Percentiles rank a stretch among this genome's conserved stretches.
Evolutionary conservation across 2,797 vertebrate species (phyloP).

Genomic region (Miichthys miiuy): DNA sequence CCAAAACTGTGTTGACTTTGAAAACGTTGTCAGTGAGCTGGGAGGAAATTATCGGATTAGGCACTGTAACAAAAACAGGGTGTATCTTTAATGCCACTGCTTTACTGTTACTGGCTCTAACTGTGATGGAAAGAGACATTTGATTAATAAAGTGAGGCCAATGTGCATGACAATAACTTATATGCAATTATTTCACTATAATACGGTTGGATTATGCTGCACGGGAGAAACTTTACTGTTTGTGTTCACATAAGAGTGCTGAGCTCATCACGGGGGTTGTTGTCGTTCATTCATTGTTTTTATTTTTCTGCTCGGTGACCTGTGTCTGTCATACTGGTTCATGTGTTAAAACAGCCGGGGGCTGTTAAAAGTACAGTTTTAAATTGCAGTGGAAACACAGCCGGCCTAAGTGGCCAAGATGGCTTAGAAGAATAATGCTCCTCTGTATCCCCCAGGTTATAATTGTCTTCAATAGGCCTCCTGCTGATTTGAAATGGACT

Average conservation of each 20-base stretch:
- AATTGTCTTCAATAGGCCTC: conserved; percentile 76
- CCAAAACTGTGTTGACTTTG: conserved; percentile 17
- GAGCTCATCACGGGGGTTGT: neutral
- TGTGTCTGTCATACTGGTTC: conserved; percentile 9
- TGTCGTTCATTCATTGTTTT: neutral
- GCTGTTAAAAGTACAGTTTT: conserved; percentile 51
- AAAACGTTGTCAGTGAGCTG: conserved; percentile 8
- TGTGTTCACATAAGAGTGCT: neutral
- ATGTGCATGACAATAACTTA: neutral
- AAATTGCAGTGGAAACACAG: conserved; percentile 50
- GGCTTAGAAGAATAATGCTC: conserved; percentile 60
- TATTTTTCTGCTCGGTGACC: neutral
- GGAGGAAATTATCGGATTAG: conserved; percentile 2
- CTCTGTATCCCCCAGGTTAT: conserved; percentile 72
- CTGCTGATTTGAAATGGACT: conserved; percentile 73
- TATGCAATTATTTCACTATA: neutral
- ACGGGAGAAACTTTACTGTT: neutral
- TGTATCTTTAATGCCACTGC: neutral
- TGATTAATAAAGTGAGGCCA: conserved; percentile 1
- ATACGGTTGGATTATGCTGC: neutral
- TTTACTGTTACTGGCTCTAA: neutral
- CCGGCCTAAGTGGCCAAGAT: conserved; percentile 56
- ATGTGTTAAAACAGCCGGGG: conserved; percentile 34
- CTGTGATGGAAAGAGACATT: conserved; percentile 1
- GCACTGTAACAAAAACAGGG: conserved; percentile 2